These are phyloP conservation scores for Octopus bimaculoides DNA, from an alignment of 1,140 invertebrate species.

Conservation along the genomic window DNA sequence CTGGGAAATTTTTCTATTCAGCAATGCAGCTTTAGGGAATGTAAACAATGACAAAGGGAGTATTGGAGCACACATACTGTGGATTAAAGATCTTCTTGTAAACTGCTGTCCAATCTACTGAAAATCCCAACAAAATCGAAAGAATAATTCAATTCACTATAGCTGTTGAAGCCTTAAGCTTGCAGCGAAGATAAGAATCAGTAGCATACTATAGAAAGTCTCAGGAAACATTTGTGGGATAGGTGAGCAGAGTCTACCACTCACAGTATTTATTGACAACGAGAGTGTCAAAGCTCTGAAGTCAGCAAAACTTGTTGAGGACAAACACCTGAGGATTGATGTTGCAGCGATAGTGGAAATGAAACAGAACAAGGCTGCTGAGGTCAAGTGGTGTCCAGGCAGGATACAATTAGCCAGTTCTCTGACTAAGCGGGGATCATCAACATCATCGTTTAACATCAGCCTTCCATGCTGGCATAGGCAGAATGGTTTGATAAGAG, in stretches of 20 bases:
- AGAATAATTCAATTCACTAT: constrained; percentile 21
- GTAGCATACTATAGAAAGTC: constrained; percentile 18
- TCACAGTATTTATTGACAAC: constrained; percentile 29
- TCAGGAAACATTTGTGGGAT: background rate
- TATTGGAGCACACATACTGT: constrained; percentile 21
- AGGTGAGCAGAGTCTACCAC: constrained; percentile 14
- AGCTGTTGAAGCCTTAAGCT: constrained; percentile 20
- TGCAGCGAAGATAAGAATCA: constrained; percentile 19
- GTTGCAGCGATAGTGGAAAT: too few species aligned
- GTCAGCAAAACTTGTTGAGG: constrained; percentile 31
- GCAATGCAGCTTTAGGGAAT: constrained; percentile 24
- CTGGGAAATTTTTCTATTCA: constrained; percentile 16
- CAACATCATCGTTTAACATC: too few species aligned
- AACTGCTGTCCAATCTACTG: constrained; percentile 26
- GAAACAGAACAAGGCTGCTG: too few species aligned
- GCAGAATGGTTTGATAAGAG: too few species aligned
- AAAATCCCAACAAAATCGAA: constrained; percentile 21
- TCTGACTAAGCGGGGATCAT: too few species aligned
- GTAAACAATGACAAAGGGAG: constrained; percentile 20
- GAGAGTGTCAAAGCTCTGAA: constrained; percentile 27
- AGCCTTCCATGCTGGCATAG: too few species aligned
- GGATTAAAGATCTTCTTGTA: constrained; percentile 18
- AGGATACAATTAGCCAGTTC: too few species aligned
- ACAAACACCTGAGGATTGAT: constrained; percentile 26
- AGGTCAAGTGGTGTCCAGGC: too few species aligned